These are phyloP conservation scores for Digitonthophagus gazella DNA, from an alignment of 2,888 invertebrate species.

Conservation along the genomic window DNA sequence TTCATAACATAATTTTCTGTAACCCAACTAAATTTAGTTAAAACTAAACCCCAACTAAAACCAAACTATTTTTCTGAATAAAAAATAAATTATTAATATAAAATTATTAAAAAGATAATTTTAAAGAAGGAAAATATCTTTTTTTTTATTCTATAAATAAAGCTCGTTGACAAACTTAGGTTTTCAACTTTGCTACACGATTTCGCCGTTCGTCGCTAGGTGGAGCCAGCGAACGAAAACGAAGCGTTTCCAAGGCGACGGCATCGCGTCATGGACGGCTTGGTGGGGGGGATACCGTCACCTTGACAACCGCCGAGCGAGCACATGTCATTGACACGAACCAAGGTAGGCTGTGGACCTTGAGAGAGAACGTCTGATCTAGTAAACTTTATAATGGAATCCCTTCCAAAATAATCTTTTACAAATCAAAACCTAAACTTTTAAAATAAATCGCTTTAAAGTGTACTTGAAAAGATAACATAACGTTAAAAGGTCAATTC, in stretches of 20 bases:
- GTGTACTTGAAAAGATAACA: too few relatives aligned
- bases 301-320: slow-evolving; percentile 47
- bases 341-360: slow-evolving; percentile 52
- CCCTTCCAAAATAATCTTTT: not conserved
- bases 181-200: not conserved
- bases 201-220: slow-evolving; percentile 27
- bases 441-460: too few relatives aligned
- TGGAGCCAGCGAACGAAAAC: slow-evolving; percentile 30
- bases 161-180: not conserved
- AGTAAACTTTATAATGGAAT: not conserved
- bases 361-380: slow-evolving; percentile 38
- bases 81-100: not conserved
- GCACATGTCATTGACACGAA: slow-evolving; percentile 53
- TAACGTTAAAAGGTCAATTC: not conserved
- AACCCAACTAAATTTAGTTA: not conserved
- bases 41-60: not conserved
- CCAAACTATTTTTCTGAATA: not conserved
- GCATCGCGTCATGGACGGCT: slow-evolving; percentile 4
- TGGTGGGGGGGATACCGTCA: slow-evolving; percentile 39
- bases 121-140: not conserved
- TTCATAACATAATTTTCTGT: not conserved
- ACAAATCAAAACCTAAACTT: too few relatives aligned
- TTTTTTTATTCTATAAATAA: not conserved
- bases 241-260: slow-evolving; percentile 27
- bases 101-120: not conserved